phyloP scores from a whole-genome alignment of 2,888 invertebrate species.

The Pediacus dermestoides region DNA sequence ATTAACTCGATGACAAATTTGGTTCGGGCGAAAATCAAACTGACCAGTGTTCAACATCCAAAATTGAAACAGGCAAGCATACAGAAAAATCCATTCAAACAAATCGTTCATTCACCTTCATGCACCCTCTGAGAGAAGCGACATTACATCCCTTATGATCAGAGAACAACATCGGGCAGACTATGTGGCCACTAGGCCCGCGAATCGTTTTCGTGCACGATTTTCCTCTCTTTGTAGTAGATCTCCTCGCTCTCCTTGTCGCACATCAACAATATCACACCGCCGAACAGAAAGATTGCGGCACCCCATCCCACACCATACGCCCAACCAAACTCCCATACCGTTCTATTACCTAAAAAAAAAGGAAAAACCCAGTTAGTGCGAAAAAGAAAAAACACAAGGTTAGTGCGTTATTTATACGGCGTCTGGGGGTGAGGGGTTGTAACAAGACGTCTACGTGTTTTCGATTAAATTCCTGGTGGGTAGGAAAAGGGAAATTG shows the following conservation, averaged over 20 bases:
- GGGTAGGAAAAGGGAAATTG: too few species aligned
- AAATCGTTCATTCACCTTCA: conserved; percentile 37
- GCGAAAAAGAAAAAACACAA: too few species aligned
- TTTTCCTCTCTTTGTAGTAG: conserved; percentile 96
- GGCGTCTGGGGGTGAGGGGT: too few species aligned
- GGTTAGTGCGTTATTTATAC: too few species aligned
- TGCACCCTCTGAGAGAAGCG: conserved; percentile 43
- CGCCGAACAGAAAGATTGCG: conserved; percentile 92
- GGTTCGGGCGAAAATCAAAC: too few species aligned
- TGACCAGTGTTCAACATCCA: conserved; percentile 40
- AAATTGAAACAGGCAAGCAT: conserved; percentile 32
- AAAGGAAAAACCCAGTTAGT: neutral
- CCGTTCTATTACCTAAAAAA: conserved; percentile 73
- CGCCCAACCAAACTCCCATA: conserved; percentile 98
- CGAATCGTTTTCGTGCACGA: conserved; percentile 61
- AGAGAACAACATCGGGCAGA: conserved; percentile 69
- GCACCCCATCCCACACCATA: conserved; percentile 98
- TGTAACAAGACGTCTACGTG: too few species aligned
- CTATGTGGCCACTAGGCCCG: conserved; percentile 66
- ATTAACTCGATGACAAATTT: too few species aligned
- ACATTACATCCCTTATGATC: conserved; percentile 43
- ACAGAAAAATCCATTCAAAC: conserved; percentile 32
- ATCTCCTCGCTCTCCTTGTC: conserved; percentile 99
- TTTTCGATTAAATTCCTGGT: too few species aligned
- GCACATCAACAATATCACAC: conserved; percentile 87